Evolutionary conservation across 2,113 vertebrate species (phyloP), one percentile per base, ranked within the genome.

Genomic region (Rhabdomys dilectus): DNA sequence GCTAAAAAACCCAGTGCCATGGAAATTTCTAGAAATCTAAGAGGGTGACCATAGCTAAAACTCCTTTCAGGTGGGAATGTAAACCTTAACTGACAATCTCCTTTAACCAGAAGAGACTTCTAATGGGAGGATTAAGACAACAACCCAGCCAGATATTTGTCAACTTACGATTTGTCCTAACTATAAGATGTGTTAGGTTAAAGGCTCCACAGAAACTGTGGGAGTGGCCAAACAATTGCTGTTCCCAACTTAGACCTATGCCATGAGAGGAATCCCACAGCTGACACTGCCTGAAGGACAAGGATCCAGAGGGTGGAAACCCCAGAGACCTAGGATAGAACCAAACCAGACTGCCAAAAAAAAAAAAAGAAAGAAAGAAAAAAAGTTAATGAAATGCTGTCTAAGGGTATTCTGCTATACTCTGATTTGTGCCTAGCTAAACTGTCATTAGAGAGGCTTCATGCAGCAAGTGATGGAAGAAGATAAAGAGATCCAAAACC

Each of bases 261-360:
- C 7, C 6, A n/a, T 6, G 3, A n/a, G 16, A n/a, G 7, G 7
- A 72, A 8, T 17, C 16, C 2, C 36, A 72, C 17, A 39, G 7
- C 36, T 39, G 19, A n/a, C 9, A 39, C 17, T 73, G 70, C n/a
- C 70, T 39, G 11, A 66, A 66, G 4, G 1, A 11, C 29, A 4
- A 31, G 29, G 64, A 66, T 31, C 11, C 29, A 66, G 29, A 31
- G 29, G 10, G 3, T 66, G 26, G 64, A 31, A 31, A 66, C 10
- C 62, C 26, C 9, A 11, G 62, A 64, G 17, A 64, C 10, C 26
- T 11, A 29, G 62, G 62, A 64, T 26, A 64, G 24, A 29, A 64
- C 9, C 62, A 64, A 64, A 64, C 60, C 22, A 62, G 8, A 24
- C 24, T 56, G 53, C n/a, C n/a, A n/a, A n/a, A n/a, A n/a, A n/a